Base-by-base conservation (phyloP, 2,797 vertebrate genomes). In the Sphenodon punctatus region DNA sequence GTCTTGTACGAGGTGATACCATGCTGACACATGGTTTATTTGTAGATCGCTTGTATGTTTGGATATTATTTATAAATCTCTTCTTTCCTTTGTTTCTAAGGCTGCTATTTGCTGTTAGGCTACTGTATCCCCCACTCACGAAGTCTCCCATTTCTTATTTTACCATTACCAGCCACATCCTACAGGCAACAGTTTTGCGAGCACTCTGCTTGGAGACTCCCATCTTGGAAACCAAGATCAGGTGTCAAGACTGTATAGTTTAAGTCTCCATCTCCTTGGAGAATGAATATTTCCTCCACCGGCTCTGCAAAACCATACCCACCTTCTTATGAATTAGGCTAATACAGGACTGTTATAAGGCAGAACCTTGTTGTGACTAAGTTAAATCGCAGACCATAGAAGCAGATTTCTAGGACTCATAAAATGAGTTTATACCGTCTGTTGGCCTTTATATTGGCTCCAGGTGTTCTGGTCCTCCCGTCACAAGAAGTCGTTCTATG, bases 331-430 rank as follows among this genome's bases (percentile, higher is more conserved):
- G 70, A 68, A 64, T 45, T 80, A 7, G 2, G 9, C 14, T 76
- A 78, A 60, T 70, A 9, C 30, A 71, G 45, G 20, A 7, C 60
- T 82, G 9, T 1, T 69, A 15, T 46, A 66, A 69, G 43, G 74
- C 19, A 63, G n/a, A 49, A 79, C 34, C 38, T 48, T 88, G 83
- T 88, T 84, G 45, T 66, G 48, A 19, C 20, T 34, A 45, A 85
- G 51, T 45, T 75, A 51, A 86, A 80, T 78, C 84, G 59, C 20
- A 53, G 61, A 82, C 67, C 51, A 23, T 73, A 75, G 87, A 88
- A 89, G 41, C 32, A 75, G 27, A 49, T 61, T 81, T 77, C 83
- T 60, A 81, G 64, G 90, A 82, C 34, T 67, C 43, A 78, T 68
- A 1, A 87, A 82, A 46, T 81, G 25, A 41, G 38, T 82, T 80